Percentiles rank a stretch among this genome's conserved stretches.
phyloP scores from a whole-genome alignment of 2,797 vertebrate genomes.

The Clamator glandarius region DNA sequence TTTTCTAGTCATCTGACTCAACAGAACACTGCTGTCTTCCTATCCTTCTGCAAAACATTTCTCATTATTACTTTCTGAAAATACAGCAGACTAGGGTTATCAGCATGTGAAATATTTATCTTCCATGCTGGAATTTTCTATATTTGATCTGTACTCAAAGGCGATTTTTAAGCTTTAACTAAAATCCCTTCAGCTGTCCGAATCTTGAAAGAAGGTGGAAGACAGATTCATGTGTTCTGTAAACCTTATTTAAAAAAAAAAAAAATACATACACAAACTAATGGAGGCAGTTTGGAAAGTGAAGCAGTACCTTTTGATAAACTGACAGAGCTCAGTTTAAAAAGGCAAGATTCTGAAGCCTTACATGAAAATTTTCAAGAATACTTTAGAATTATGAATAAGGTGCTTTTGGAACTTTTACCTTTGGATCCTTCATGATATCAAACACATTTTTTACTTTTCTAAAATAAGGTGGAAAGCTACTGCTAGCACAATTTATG shows the following conservation, averaged over 20 bases:
- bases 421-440: slow-evolving; percentile 1
- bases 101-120: slow-evolving; percentile 32
- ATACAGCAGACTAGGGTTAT: background rate
- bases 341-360: background rate
- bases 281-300: background rate
- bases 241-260: background rate
- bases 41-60: background rate
- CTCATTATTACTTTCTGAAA: background rate
- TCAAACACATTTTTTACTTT: slow-evolving; percentile 10
- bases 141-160: slow-evolving; percentile 37
- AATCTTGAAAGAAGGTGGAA: background rate
- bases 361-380: slow-evolving; percentile 14
- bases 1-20: background rate
- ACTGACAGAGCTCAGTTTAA: background rate
- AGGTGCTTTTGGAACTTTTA: slow-evolving; percentile 6
- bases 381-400: background rate
- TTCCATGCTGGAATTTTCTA: background rate
- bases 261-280: accelerated
- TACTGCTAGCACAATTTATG: background rate
- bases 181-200: background rate
- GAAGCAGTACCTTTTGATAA: background rate
- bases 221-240: background rate
- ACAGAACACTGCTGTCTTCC: background rate
- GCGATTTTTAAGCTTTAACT: background rate
- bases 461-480: slow-evolving; percentile 8